These are phyloP conservation scores for Carollia perspicillata DNA, from an alignment of 2,113 vertebrate species.

Conservation along the genomic window DNA sequence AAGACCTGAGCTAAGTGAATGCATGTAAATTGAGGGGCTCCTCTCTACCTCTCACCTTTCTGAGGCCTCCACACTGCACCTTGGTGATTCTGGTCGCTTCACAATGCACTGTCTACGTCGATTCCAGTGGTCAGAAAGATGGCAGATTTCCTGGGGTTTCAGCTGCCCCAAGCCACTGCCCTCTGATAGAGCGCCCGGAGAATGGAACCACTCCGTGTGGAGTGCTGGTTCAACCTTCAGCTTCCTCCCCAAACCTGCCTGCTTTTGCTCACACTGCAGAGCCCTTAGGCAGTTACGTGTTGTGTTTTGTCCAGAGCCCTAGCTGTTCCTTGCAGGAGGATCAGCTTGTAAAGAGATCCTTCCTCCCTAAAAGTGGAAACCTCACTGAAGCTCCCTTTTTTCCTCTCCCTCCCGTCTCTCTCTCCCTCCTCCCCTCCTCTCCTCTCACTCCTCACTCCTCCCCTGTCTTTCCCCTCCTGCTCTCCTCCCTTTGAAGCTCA, in stretches of 20 bases:
- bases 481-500: neutral
- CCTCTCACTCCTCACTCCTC: no score
- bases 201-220: fast-evolving
- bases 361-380: neutral
- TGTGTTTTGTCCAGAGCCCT: neutral
- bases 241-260: neutral
- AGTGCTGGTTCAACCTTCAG: neutral
- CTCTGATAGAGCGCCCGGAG: no score
- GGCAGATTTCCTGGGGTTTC: neutral
- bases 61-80: no score
- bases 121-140: neutral
- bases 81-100: neutral
- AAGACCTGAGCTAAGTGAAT: neutral
- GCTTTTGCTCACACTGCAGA: neutral
- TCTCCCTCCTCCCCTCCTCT: no score
- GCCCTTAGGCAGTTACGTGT: neutral
- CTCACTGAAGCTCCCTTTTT: neutral
- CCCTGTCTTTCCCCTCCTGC: neutral
- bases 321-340: neutral
- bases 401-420: neutral
- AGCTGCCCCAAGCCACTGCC: neutral
- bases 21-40: neutral
- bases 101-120: neutral
- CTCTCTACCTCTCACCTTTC: neutral
- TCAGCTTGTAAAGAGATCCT: neutral